Conservation (phyloP, 2,888 invertebrate genomes). For the Lypha dubia region DNA sequence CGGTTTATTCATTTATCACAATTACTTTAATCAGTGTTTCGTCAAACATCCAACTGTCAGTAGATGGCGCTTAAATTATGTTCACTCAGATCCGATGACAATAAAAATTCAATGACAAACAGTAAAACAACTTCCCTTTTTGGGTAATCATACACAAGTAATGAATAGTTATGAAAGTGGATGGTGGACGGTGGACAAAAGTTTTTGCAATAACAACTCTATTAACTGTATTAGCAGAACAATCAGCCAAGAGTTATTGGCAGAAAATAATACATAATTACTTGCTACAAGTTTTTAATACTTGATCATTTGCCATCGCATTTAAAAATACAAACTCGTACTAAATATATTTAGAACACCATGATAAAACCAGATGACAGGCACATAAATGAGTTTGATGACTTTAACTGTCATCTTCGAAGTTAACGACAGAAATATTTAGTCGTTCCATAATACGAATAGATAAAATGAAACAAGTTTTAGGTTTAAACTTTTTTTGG, state of each 20-base stretch:
- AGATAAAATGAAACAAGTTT: conserved; percentile 42
- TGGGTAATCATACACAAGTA: conserved; percentile 39
- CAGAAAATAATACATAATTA: conserved; percentile 65
- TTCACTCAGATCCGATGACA: conserved; percentile 41
- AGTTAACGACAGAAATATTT: conserved; percentile 24
- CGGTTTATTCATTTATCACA: conserved; percentile 37
- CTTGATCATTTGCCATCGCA: conserved; percentile 24
- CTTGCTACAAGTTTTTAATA: conserved; percentile 43
- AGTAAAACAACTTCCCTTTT: conserved; percentile 56
- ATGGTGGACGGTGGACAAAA: conserved; percentile 10
- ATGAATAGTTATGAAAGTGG: conserved; percentile 48
- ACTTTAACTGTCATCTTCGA: conserved; percentile 42
- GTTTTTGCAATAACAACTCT: conserved; percentile 57
- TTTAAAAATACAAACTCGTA: conserved; percentile 3
- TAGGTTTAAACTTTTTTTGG: neutral
- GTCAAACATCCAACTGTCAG: conserved; percentile 56
- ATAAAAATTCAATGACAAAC: conserved; percentile 42
- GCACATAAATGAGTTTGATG: conserved; percentile 26
- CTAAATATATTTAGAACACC: conserved; percentile 42
- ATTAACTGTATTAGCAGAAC: conserved; percentile 52
- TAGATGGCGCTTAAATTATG: conserved; percentile 65
- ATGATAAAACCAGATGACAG: conserved; percentile 43
- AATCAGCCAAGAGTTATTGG: conserved; percentile 60
- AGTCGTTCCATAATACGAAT: neutral
- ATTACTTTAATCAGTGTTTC: conserved; percentile 57